Conservation (phyloP, 1,140 invertebrate genomes). For the Branchinecta lindahli region DNA sequence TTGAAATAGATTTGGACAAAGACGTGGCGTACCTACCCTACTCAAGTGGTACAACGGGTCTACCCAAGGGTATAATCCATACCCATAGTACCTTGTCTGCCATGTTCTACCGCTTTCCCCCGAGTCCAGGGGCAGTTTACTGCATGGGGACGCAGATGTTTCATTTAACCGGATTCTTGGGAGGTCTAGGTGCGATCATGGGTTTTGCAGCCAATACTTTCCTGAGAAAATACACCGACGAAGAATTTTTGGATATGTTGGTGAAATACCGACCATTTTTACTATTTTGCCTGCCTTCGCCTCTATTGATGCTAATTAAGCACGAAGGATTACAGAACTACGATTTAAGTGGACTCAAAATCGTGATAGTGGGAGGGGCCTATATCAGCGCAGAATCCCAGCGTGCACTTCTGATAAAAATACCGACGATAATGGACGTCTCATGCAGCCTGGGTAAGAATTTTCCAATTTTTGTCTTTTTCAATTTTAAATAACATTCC, state of each 20-base stretch:
- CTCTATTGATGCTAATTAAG: background rate
- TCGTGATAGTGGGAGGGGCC: background rate
- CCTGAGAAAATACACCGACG: background rate
- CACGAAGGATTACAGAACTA: background rate
- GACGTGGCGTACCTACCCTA: conserved; percentile 19
- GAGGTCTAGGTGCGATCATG: background rate
- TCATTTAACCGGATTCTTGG: background rate
- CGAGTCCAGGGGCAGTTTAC: background rate
- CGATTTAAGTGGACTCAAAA: background rate
- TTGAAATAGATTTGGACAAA: background rate
- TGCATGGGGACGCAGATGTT: background rate
- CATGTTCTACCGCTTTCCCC: conserved; percentile 3
- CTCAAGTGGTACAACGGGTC: conserved; percentile 22
- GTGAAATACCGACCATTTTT: background rate
- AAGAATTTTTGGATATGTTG: background rate
- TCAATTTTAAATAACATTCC: too few relatives aligned
- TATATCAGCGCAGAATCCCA: background rate
- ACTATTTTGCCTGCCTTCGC: background rate
- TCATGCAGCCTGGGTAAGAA: background rate
- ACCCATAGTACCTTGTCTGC: conserved; percentile 13
- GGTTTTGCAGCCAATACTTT: background rate
- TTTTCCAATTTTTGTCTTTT: too few relatives aligned
- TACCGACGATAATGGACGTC: background rate
- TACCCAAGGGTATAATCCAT: conserved; percentile 27
- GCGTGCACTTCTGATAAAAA: background rate